Conservation (phyloP, 2,888 invertebrate species). For the Caradrina clavipalpis region DNA sequence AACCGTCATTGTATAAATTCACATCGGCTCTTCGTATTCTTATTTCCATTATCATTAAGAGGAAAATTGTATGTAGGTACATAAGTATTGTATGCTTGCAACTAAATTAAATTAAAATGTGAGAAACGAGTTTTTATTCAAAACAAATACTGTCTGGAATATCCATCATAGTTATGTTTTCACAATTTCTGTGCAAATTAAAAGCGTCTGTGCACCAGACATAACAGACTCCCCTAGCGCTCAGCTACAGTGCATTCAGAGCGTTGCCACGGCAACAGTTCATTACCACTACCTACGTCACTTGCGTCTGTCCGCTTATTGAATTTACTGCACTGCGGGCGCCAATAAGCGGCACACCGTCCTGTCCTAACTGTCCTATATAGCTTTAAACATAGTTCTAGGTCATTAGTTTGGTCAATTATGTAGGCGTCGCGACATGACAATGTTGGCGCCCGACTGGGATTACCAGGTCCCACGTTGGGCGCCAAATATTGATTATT, state of each 20-base stretch:
- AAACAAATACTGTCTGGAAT: slow-evolving; percentile 22
- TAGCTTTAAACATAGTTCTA: slow-evolving; percentile 22
- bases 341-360: slow-evolving; percentile 35
- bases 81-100: neutral
- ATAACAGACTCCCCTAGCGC: slow-evolving; percentile 48
- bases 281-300: slow-evolving; percentile 54
- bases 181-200: slow-evolving; percentile 40
- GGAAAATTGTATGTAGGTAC: neutral
- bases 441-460: slow-evolving; percentile 37
- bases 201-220: slow-evolving; percentile 47
- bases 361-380: slow-evolving; percentile 28
- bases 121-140: neutral
- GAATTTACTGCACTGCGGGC: slow-evolving; percentile 60
- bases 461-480: slow-evolving; percentile 32
- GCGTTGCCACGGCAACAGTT: slow-evolving; percentile 62
- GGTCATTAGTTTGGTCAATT: slow-evolving; percentile 36
- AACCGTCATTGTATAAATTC: slow-evolving; percentile 29
- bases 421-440: slow-evolving; percentile 16
- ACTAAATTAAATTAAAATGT: slow-evolving; percentile 14
- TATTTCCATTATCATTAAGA: neutral
- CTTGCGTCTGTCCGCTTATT: slow-evolving; percentile 57
- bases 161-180: slow-evolving; percentile 15
- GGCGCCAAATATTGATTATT: slow-evolving; percentile 61
- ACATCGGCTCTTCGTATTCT: slow-evolving; percentile 10
- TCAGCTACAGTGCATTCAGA: slow-evolving; percentile 55